A percentile compares a stretch with the other conserved stretches of the same genome.
Evolutionary conservation across 2,113 vertebrate genomes (phyloP).

Genomic region (Austrofundulus limnaeus): DNA sequence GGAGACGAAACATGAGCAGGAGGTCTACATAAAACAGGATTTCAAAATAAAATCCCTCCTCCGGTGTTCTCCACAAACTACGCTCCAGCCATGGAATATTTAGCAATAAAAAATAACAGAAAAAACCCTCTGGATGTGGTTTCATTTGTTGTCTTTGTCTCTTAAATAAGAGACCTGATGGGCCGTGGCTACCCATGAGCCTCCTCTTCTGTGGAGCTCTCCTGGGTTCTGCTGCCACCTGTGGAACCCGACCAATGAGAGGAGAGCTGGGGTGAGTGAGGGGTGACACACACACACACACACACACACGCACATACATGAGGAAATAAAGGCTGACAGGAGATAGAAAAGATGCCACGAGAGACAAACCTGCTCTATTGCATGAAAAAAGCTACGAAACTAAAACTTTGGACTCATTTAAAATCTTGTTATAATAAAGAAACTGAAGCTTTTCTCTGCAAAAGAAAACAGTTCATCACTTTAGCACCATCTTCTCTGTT

Average conservation of each 20-base stretch:
- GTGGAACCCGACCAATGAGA: constrained; percentile 64
- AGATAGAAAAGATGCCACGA: neutral
- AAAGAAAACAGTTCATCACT: neutral
- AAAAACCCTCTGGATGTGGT: constrained; percentile 11
- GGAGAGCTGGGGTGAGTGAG: constrained; percentile 50
- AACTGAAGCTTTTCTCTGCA: neutral
- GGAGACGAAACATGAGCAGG: constrained; percentile 23
- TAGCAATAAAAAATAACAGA: neutral
- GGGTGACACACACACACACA: constrained; percentile 2
- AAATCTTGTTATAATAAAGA: neutral
- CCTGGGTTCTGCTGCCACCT: constrained; percentile 65
- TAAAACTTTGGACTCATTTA: neutral
- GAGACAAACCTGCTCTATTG: neutral
- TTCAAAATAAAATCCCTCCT: constrained; percentile 1
- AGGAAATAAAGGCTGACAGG: neutral
- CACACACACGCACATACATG: neutral
- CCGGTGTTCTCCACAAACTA: constrained; percentile 49
- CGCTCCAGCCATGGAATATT: constrained; percentile 62
- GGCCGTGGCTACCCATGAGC: constrained; percentile 53
- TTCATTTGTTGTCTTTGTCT: neutral
- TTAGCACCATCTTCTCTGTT: neutral
- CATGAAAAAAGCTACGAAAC: too few species aligned
- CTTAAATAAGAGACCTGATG: neutral
- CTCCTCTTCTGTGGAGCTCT: constrained; percentile 71
- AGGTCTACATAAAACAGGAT: constrained; percentile 12